These are phyloP conservation scores for Aleiodes testaceus DNA, from an alignment of 2,888 invertebrate species.

Conservation along the genomic window DNA sequence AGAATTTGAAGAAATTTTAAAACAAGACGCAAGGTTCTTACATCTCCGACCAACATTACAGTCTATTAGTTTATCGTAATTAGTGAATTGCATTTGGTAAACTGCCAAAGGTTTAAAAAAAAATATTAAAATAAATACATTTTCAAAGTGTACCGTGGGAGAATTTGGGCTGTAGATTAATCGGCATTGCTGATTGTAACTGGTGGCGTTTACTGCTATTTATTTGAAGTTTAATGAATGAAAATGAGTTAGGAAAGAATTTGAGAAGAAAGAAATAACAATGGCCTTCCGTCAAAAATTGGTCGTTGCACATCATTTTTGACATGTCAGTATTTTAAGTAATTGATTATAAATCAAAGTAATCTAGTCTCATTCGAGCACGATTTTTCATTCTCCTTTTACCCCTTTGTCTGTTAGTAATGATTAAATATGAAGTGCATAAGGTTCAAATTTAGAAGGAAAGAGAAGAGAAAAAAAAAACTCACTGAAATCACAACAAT, in stretches of 20 bases:
- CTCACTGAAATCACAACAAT: neutral
- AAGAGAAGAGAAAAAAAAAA: neutral
- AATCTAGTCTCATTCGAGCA: slow-evolving; percentile 71
- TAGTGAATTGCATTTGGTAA: slow-evolving; percentile 68
- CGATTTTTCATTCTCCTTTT: slow-evolving; percentile 52
- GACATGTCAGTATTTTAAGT: slow-evolving; percentile 70
- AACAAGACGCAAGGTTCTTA: slow-evolving; percentile 42
- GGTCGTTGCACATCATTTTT: slow-evolving; percentile 64
- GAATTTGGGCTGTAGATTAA: slow-evolving; percentile 32
- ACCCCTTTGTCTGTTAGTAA: slow-evolving; percentile 18
- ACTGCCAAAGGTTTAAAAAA: slow-evolving; percentile 64
- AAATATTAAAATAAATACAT: slow-evolving; percentile 48
- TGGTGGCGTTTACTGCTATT: slow-evolving; percentile 42
- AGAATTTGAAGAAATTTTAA: slow-evolving; percentile 26
- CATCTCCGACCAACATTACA: slow-evolving; percentile 66
- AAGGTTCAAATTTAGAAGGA: neutral
- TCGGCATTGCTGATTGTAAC: slow-evolving; percentile 44
- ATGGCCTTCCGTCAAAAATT: slow-evolving; percentile 66
- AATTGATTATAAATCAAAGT: slow-evolving; percentile 70
- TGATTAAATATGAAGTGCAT: no score
- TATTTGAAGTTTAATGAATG: slow-evolving; percentile 26
- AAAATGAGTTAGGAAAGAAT: slow-evolving; percentile 50
- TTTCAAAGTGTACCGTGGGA: slow-evolving; percentile 48
- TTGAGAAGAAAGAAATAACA: slow-evolving; percentile 37
- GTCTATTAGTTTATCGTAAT: slow-evolving; percentile 62